These are phyloP conservation scores for Glaucopsyche alexis DNA, from an alignment of 2,888 invertebrate species.

Conservation along the genomic window DNA sequence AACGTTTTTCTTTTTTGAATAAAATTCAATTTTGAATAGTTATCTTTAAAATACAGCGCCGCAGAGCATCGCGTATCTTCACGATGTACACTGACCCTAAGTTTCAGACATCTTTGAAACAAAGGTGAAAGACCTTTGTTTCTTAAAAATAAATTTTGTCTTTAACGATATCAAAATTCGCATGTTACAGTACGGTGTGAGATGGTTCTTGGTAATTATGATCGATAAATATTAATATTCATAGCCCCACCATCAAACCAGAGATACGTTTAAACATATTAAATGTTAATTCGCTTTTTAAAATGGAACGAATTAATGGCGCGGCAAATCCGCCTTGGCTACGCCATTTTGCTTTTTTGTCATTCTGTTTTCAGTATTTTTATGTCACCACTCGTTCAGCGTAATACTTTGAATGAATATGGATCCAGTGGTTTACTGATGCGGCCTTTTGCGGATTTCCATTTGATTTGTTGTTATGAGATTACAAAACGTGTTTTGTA, in stretches of 20 bases:
- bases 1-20: no score
- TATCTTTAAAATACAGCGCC: no score
- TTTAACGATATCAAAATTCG: no score
- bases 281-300: slow-evolving; percentile 50
- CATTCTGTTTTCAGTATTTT: slow-evolving; percentile 38
- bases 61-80: no score
- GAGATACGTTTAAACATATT: slow-evolving; percentile 47
- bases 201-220: slow-evolving; percentile 39
- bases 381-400: slow-evolving; percentile 35
- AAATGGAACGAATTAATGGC: slow-evolving; percentile 47
- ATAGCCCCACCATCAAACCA: slow-evolving; percentile 42
- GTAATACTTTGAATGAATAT: slow-evolving; percentile 40
- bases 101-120: no score
- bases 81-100: no score
- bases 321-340: slow-evolving; percentile 44
- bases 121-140: no score
- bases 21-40: no score
- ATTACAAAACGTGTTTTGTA: slow-evolving; percentile 31
- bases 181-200: slow-evolving; percentile 34
- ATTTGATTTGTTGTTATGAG: slow-evolving; percentile 37
- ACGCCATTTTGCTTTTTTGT: slow-evolving; percentile 42
- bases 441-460: slow-evolving; percentile 37
- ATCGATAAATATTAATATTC: slow-evolving; percentile 52
- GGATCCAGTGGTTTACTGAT: slow-evolving; percentile 33
- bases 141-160: no score